These are phyloP conservation scores for Synergus itoensis DNA, from an alignment of 2,888 invertebrate species.

Conservation along the genomic window DNA sequence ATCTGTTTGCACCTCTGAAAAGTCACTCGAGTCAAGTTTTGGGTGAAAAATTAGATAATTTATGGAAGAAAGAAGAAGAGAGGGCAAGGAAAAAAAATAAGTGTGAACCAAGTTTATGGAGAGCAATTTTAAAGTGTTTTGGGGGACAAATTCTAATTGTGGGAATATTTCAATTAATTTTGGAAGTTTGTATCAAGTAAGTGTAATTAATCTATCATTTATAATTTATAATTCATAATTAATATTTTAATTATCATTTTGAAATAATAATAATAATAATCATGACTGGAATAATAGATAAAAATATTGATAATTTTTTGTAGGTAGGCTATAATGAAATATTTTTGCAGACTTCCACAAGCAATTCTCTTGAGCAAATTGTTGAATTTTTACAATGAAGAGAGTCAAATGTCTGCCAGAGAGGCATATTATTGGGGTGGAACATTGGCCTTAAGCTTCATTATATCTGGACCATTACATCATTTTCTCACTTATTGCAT, in stretches of 20 bases:
- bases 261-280: no score
- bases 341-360: constrained; percentile 66
- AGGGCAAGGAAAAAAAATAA: constrained; percentile 67
- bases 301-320: no score
- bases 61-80: constrained; percentile 78
- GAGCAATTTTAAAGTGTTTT: constrained; percentile 81
- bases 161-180: constrained; percentile 80
- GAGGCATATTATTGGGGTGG: constrained; percentile 78
- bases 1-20: constrained; percentile 85
- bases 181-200: constrained; percentile 83
- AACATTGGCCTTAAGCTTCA: constrained; percentile 68
- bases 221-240: background rate
- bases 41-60: constrained; percentile 77
- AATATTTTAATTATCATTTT: no score
- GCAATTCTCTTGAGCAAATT: constrained; percentile 70
- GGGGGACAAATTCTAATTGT: constrained; percentile 80
- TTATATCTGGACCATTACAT: constrained; percentile 15
- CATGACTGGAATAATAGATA: no score
- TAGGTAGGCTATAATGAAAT: background rate
- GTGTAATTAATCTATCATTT: background rate
- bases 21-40: constrained; percentile 84
- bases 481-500: background rate
- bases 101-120: constrained; percentile 79
- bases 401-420: constrained; percentile 43
- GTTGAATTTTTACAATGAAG: constrained; percentile 64